These are phyloP conservation scores for Petrocephalus schoutedeni DNA, from an alignment of 2,797 vertebrate species.

Conservation along the genomic window DNA sequence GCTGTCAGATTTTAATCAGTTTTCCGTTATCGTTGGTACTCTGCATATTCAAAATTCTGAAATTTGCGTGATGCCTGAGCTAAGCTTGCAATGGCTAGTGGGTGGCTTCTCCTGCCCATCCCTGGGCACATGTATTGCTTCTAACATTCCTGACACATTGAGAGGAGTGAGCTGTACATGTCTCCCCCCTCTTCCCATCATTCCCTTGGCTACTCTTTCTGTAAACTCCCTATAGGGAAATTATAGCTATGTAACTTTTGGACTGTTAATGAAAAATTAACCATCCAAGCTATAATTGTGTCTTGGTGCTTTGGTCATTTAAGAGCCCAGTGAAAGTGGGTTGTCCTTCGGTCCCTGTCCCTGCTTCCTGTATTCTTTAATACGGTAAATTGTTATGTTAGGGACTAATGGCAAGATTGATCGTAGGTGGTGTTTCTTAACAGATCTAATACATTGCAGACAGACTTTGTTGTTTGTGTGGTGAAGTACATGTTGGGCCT, in stretches of 20 bases:
- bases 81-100: background rate
- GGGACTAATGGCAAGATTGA: constrained; percentile 62
- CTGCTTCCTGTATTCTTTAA: constrained; percentile 41
- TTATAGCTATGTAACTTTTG: constrained; percentile 20
- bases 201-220: constrained; percentile 12
- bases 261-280: constrained; percentile 30
- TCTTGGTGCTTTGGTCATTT: constrained; percentile 21
- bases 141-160: constrained; percentile 1
- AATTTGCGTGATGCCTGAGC: background rate
- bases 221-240: constrained; percentile 24
- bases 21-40: background rate
- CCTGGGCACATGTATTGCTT: background rate
- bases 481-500: constrained; percentile 43
- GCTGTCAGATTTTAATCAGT: background rate
- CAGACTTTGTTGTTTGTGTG: constrained; percentile 37
- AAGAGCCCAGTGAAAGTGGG: constrained; percentile 31
- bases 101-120: background rate
- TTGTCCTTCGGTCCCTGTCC: constrained; percentile 34
- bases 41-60: background rate
- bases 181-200: background rate
- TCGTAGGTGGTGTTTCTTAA: constrained; percentile 44
- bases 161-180: constrained; percentile 3
- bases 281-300: constrained; percentile 46
- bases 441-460: background rate
- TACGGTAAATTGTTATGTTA: constrained; percentile 70